Percentiles rank a stretch among this genome's conserved stretches.
These are phyloP conservation scores for Lepidurus arcticus DNA, from an alignment of 1,140 invertebrate species.

Conservation along the genomic window DNA sequence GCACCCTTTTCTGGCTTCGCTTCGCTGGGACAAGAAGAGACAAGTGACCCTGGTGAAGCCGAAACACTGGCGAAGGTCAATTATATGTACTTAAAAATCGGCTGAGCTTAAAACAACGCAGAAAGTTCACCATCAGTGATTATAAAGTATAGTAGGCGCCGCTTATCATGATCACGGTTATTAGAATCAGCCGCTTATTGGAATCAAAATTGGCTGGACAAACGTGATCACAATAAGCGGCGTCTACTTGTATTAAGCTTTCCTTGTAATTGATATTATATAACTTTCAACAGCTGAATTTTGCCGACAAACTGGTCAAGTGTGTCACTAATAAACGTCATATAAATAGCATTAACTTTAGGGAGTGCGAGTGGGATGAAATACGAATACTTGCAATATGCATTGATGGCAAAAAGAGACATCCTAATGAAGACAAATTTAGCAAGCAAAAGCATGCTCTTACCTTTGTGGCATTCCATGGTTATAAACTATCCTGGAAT, in stretches of 20 bases:
- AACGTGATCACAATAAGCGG: too few relatives aligned
- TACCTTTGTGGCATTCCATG: neutral
- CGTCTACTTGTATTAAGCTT: too few relatives aligned
- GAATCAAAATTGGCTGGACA: too few relatives aligned
- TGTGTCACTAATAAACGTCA: too few relatives aligned
- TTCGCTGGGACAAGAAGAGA: neutral
- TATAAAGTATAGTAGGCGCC: neutral
- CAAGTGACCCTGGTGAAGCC: slow-evolving; percentile 6
- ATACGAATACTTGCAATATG: neutral
- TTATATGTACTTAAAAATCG: neutral
- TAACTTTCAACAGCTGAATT: too few relatives aligned
- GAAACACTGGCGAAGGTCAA: slow-evolving; percentile 17
- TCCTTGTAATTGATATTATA: too few relatives aligned
- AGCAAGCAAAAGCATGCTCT: neutral
- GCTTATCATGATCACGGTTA: too few relatives aligned
- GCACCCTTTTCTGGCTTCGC: neutral
- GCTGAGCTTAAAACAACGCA: neutral
- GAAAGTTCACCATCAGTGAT: neutral
- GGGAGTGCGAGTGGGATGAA: too few relatives aligned
- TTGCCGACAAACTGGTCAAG: too few relatives aligned
- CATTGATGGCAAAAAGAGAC: neutral
- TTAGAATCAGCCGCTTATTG: too few relatives aligned
- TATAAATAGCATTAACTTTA: too few relatives aligned
- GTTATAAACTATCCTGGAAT: neutral
- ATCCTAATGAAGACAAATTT: neutral